Conservation (phyloP, 2,888 invertebrate species). For the Cheilosia impressa region DNA sequence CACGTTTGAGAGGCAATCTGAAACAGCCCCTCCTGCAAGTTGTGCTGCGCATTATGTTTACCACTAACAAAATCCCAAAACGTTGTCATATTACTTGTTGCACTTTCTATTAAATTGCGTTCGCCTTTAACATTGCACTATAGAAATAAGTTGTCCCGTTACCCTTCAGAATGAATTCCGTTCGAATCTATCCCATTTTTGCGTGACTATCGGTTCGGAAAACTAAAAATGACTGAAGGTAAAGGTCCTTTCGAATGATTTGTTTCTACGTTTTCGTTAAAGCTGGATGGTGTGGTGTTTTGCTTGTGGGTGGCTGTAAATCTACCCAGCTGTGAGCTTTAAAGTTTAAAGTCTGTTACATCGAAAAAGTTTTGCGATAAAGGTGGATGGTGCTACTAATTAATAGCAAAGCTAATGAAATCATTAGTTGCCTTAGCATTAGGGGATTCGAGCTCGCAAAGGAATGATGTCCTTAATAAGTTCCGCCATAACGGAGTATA, state of each 20-base stretch:
- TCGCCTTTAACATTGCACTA: conserved; percentile 34
- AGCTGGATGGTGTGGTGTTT: not conserved
- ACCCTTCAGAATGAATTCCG: not conserved
- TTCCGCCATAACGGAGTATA: no score
- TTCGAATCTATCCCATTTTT: conserved; percentile 19
- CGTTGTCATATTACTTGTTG: conserved; percentile 84
- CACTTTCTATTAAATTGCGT: conserved; percentile 14
- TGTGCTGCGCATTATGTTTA: conserved; percentile 84
- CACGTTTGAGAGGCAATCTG: conserved; percentile 92
- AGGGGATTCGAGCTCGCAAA: no score
- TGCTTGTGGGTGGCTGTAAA: not conserved
- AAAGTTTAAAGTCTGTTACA: conserved; percentile 3
- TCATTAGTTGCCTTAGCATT: no score
- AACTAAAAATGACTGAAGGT: conserved; percentile 47
- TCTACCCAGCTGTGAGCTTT: conserved; percentile 19
- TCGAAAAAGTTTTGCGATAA: not conserved
- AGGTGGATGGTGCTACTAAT: no score
- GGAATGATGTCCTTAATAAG: no score
- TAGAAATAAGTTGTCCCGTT: not conserved
- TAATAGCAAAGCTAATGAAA: no score
- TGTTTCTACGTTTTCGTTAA: conserved; percentile 6
- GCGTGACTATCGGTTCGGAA: conserved; percentile 30
- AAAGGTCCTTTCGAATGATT: conserved; percentile 22
- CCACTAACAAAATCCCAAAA: conserved; percentile 86
- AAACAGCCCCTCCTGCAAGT: conserved; percentile 90